Evolutionary conservation across 2,888 invertebrate genomes (phyloP).

Genomic region (Ophion ventricosus): DNA sequence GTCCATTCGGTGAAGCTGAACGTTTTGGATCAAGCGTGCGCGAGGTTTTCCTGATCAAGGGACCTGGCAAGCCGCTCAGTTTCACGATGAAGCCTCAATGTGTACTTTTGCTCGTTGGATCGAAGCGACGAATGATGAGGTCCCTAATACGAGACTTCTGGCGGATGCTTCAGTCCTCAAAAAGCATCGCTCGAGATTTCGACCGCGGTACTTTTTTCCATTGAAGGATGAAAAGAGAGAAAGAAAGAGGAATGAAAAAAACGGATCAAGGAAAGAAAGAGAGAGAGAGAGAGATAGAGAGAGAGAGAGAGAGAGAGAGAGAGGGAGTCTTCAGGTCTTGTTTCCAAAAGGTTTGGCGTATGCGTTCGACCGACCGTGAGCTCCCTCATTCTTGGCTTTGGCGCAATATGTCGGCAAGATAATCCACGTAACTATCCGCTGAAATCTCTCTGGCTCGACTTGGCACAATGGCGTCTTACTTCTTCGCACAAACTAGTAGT

Average conservation of each 20-base stretch:
- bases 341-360: slow-evolving; percentile 66
- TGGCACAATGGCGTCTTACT: slow-evolving; percentile 65
- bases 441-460: slow-evolving; percentile 63
- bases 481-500: slow-evolving; percentile 37
- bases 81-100: slow-evolving; percentile 29
- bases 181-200: slow-evolving; percentile 31
- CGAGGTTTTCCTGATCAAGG: not conserved
- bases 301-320: slow-evolving; percentile 31
- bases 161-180: slow-evolving; percentile 33
- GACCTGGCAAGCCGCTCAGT: slow-evolving; percentile 43
- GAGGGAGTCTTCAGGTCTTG: slow-evolving; percentile 59
- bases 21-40: not conserved
- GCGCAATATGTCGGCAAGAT: slow-evolving; percentile 80
- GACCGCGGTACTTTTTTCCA: slow-evolving; percentile 59
- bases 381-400: slow-evolving; percentile 76
- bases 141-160: slow-evolving; percentile 47
- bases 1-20: slow-evolving; percentile 42
- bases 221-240: slow-evolving; percentile 57
- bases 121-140: slow-evolving; percentile 41
- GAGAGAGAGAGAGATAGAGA: slow-evolving; percentile 34
- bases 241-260: slow-evolving; percentile 8
- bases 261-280: not conserved
- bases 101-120: slow-evolving; percentile 12
- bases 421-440: slow-evolving; percentile 80
- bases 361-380: slow-evolving; percentile 74